Base-by-base conservation (phyloP, 1,140 invertebrate species). In the Branchinecta lindahli region DNA sequence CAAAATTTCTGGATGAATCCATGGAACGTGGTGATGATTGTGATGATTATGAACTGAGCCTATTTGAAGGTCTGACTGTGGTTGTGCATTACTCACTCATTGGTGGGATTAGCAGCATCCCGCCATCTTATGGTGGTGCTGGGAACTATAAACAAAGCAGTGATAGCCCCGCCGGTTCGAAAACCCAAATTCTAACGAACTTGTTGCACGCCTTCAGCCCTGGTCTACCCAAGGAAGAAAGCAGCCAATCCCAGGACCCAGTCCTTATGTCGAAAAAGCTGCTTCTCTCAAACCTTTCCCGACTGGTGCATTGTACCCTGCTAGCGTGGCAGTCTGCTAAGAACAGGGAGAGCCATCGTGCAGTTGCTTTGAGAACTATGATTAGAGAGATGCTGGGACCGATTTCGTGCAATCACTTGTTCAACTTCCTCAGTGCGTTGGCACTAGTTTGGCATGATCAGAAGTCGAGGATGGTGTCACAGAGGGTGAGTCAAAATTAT, bases 361-460 rank as follows among this genome's bases (percentile, higher is more conserved):
- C 21, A 47, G 72, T 87, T 79, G 81, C 86, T 71, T 85, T 90
- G 0, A 86, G 87, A 70, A 86, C 89, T 74, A 87, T 91, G 73
- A 82, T 96, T 44, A 77, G 95, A 68, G 89, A 92, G 76, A 87
- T 94, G 70, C 77, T 96, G 0, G 92, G 89, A 75, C 92, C 93
- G 2, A 87, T 96, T 66, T 90, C 91, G 15, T 83, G 91, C 61
- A 87, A 91, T 76, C 90, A 96, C 78, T 87, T 89, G 45, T 82
- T 85, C 12, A 88, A 88, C 76, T 90, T 96, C 72, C 79, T 96
- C 68, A 86, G 87, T 20, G 88, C 92, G 12, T 83, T 95, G 72
- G 89, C 90, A n/a, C 86, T 92, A 61, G 90, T 90, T 46, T 94
- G 92, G 92, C 86, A 90, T 76, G 91, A 93, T 75, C 81, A 87